Evolutionary conservation across 2,797 vertebrate species (phyloP), one percentile per base, ranked within the genome.

Genomic region (Ptychadena robeensis): DNA sequence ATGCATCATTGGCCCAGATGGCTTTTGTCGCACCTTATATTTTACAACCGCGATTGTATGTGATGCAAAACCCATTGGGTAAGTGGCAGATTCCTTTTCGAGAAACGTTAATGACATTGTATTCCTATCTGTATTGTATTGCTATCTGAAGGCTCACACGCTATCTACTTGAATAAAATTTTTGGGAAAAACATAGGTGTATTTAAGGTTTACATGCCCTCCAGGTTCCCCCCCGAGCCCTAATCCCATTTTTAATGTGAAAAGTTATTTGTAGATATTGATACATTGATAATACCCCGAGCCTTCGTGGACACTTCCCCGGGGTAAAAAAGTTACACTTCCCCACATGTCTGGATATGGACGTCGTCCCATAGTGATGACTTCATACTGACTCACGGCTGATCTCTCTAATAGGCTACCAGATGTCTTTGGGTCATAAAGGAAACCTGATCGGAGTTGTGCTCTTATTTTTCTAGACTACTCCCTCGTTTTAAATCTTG

Each of bases 291-390:
- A 84, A 84, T 80, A 74, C 77, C 65, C n/a, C 31, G 10, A 73
- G 32, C 12, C 65, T 59, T 84, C 44, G 69, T 73, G 48, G 38
- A 69, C 28, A 22, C 31, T 30, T 72, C 77, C 63, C 82, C 64
- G 37, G 71, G 71, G 82, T 84, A 80, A 84, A 84, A 78, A 78
- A 68, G 82, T 84, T 84, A 80, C 82, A 84, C 61, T 80, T 79
- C 71, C 34, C 76, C 82, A 80, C 59, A 82, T 83, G 81, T 83
- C 74, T 78, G 81, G 74, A 72, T 18, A 44, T 70, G 71, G 70
- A 68, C 31, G 11, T 9, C 67, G 65, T 84, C 82, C 77, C 64
- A 69, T 53, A 74, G n/a, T 74, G 70, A 84, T 75, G 70, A 84
- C 82, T 80, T 84, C 77, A 72, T 78, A 59, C 25, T 73, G 40